Evolutionary conservation across 30 jellyfish, hydroid and myxozoan species (phyloP), one percentile per base, ranked within the genome.

Genomic region (Sanderia malayensis): DNA sequence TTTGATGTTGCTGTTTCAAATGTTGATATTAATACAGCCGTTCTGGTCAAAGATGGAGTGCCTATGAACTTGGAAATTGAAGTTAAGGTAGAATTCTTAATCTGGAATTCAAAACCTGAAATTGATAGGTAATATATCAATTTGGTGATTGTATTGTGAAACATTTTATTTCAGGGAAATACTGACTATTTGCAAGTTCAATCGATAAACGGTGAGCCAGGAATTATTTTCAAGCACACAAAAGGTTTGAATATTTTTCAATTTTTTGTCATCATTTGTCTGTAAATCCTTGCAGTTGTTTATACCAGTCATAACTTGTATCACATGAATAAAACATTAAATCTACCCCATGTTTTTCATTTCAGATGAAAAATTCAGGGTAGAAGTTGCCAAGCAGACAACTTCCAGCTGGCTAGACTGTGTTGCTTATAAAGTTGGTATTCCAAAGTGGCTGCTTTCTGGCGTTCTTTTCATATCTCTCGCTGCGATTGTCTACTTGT

Each of bases 401-500:
- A 57, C 61, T 2, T 30, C 82, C 11, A 32, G 79, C 19, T 80
- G 92, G 92, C 79, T 80, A 17, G 92, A 62, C 25, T 80, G 92
- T 58, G 92, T 80, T 23, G 44, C 92, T 29, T 44, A 44, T n/a
- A 80, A 67, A 23, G 84, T 74, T 58, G 92, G 92, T 17, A 1
- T 80, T 10, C 92, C 92, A 27, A 80, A 80, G 33, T 80, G 92
- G 92, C 71, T 70, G 27, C 52, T 80, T 10, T 84, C 70, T 1
- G 49, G 80, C 24, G 84, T 61, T 23, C 71, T 80, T 17, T 37
- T 80, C 63, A 19, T 68, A 28, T 67, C 92, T 23, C 30, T 67
- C 17, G 26, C 73, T 3, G 46, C 92, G 7, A 55, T 80, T 11
- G 21, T 80, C 22, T 68, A 80, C 44, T 64, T 80, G 60, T 80